phyloP scores from a whole-genome alignment of 1,140 invertebrate genomes.

The Atopsyche davidsoni region DNA sequence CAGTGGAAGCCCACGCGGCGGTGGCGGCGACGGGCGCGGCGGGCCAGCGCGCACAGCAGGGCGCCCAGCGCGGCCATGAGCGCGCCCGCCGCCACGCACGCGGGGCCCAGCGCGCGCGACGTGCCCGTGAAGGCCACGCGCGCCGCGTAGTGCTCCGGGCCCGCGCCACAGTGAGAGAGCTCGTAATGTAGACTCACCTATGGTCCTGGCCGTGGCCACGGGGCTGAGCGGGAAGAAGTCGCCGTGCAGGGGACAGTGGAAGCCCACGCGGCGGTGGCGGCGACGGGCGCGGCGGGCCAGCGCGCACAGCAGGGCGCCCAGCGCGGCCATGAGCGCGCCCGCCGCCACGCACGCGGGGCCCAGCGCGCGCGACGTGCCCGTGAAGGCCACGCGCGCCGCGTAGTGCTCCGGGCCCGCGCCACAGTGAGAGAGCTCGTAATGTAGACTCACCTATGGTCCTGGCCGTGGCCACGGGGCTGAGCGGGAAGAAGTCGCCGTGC shows the following conservation, averaged over 20 bases:
- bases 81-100: conserved; percentile 63
- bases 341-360: conserved; percentile 67
- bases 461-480: conserved; percentile 54
- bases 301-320: conserved; percentile 55
- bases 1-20: conserved; percentile 68
- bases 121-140: conserved; percentile 67
- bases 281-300: conserved; percentile 58
- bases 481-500: conserved; percentile 70
- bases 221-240: conserved; percentile 70
- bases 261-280: conserved; percentile 62
- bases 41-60: conserved; percentile 58
- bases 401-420: conserved; percentile 65
- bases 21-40: conserved; percentile 58
- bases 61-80: conserved; percentile 59
- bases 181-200: too few relatives aligned
- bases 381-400: conserved; percentile 62
- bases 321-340: conserved; percentile 60
- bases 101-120: conserved; percentile 62
- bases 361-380: conserved; percentile 63
- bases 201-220: conserved; percentile 44
- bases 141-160: conserved; percentile 61
- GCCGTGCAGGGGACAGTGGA: conserved; percentile 70
- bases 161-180: too few relatives aligned
- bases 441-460: conserved; percentile 34
- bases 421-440: too few relatives aligned